Evolutionary conservation across 1,140 invertebrate species (phyloP), one percentile per base, ranked within the genome.

Genomic region (Temnothorax curvispinosus): DNA sequence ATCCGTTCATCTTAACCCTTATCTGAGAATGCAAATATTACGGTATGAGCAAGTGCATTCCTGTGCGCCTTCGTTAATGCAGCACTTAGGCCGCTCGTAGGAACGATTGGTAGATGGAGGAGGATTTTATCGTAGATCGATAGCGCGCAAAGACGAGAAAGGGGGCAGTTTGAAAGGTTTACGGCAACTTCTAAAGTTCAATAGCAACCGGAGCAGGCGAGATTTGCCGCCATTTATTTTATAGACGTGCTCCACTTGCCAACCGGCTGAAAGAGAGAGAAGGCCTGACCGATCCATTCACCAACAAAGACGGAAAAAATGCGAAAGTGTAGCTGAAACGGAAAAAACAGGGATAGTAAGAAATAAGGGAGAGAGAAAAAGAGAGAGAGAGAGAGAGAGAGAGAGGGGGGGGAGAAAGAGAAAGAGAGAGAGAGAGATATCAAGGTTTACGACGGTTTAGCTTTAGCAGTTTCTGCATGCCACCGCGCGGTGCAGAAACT

Each of bases 151-250:
- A 50, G 65, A 69, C 77, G 77, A 50, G 62, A 58, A 87, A 90
- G 64, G 56, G 72, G 56, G 32, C 38, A 71, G 8, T 74, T 64
- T 60, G 74, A 87, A 87, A 89, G 74, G 72, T 87, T 90, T 89
- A 90, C 9, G 78, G 76, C 77, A 72, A 74, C 89, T 89, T 75
- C 54, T 84, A 90, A 87, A 90, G 89, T 89, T 90, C 89, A 89
- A 89, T 87, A 89, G 89, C 89, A 87, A 85, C 38, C 89, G 64
- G n/a, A 78, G 88, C 76, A 56, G 41, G 78, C 78, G 74, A 80
- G 89, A 88, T 90, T 90, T 80, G 78, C 65, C 52, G 88, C 88
- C 72, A 85, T 90, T 90, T 90, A 89, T 90, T 90, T 90, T 90
- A 87, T 87, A 90, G 85, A 80, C 88, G 85, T 87, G 88, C 89